Percentiles rank a stretch among this genome's conserved stretches.
Conservation (phyloP, 37 sponge, comb jelly and placozoan species). For the Ephydatia muelleri region DNA sequence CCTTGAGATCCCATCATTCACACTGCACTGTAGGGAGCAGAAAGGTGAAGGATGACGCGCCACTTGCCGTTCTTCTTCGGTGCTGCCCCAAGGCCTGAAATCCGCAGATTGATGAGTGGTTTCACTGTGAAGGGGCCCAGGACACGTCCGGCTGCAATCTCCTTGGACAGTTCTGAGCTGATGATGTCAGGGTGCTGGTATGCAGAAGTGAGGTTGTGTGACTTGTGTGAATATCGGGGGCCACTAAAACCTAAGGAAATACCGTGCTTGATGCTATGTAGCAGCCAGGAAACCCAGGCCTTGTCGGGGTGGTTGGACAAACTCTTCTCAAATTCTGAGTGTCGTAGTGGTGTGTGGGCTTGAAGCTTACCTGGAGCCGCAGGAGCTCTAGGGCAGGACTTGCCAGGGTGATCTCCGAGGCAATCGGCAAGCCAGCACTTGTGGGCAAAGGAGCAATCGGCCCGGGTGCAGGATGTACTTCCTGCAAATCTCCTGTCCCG, state of each 20-base stretch:
- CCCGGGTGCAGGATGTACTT: too few relatives aligned
- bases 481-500: too few relatives aligned
- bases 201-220: constrained; percentile 2
- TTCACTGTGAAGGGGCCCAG: constrained; percentile 3
- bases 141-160: constrained; percentile 8
- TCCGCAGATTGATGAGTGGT: constrained; percentile 7
- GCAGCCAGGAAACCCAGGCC: neutral
- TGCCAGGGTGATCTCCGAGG: too few relatives aligned
- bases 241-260: constrained; percentile 17
- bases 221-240: neutral
- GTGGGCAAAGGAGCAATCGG: too few relatives aligned
- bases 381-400: too few relatives aligned
- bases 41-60: constrained; percentile 1
- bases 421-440: too few relatives aligned
- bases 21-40: constrained; percentile 11
- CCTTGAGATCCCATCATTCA: constrained; percentile 22
- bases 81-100: too few relatives aligned
- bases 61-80: too few relatives aligned
- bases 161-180: neutral
- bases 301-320: constrained; percentile 11
- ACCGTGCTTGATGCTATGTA: neutral
- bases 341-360: too few relatives aligned
- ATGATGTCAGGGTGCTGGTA: too few relatives aligned
- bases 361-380: too few relatives aligned
- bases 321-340: too few relatives aligned